Base-by-base conservation (phyloP, 2,888 invertebrate species). In the Diaphora mendica region DNA sequence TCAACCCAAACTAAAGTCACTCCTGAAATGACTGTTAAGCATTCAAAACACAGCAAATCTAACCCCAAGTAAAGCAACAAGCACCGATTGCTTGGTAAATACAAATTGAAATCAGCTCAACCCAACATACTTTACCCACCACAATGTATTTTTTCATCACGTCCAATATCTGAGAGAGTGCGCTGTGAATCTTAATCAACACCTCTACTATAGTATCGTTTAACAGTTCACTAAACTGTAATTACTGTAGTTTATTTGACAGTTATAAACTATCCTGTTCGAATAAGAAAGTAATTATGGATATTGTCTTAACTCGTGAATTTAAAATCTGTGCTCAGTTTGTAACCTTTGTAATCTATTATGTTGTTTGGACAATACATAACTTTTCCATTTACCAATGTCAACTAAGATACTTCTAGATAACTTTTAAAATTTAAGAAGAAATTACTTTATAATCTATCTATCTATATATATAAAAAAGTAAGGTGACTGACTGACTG, bases 131-230 rank as follows among this genome's bases (percentile, higher is more conserved):
- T 76, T 79, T 71, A 74, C 74, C 78, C 77, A 30, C 70, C 75
- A 71, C 77, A 70, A 72, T 77, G 83, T 83, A 83, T 83, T 86
- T 86, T 86, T 86, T 85, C 87, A 86, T 86, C 87, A 87, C 88
- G 87, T 86, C 77, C 83, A 78, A 86, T 86, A 86, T 86, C 86
- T 83, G 74, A 74, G 70, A 77, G 76, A 75, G 75, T 77, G 75
- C 83, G 84, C 68, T 48, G 76, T 79, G 88, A 88, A 88, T 88
- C 83, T 81, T 86, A 88, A 88, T 82, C 80, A 82, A 68, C 20
- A 26, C 55, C 64, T n/a, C 70, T 76, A 76, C 75, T 70, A 73
- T 5, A 71, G 64, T 20, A 42, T 20, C 23, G 23, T 64, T 65
- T 17, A 62, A 59, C 48, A 39, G 68, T 20, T 35, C 51, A 51